Conservation (phyloP, 2,113 vertebrate species). For the Pteronura brasiliensis region DNA sequence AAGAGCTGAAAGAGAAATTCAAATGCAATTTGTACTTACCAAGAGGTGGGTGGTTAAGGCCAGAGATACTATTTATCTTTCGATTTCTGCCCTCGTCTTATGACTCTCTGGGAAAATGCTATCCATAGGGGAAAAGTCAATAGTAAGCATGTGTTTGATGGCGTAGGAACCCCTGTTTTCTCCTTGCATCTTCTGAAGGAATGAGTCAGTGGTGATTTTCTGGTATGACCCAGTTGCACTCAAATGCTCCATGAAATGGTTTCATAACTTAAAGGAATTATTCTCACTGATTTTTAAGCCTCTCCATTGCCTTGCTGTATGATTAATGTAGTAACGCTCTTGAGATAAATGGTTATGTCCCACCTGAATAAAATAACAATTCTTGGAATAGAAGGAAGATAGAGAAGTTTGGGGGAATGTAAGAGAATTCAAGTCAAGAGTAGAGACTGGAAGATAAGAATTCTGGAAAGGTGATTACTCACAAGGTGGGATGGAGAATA, state of each 20-base stretch:
- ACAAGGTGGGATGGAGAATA: neutral
- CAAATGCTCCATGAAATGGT: neutral
- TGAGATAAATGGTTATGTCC: neutral
- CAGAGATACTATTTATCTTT: slow-evolving; percentile 49
- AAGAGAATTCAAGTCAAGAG: neutral
- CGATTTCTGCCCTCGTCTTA: slow-evolving; percentile 13
- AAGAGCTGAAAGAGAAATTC: slow-evolving; percentile 48
- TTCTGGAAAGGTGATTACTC: neutral
- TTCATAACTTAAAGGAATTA: neutral
- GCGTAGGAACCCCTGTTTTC: neutral
- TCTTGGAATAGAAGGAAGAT: neutral
- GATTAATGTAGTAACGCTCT: neutral
- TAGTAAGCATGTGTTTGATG: neutral
- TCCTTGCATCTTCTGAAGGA: neutral
- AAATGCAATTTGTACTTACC: slow-evolving; percentile 34
- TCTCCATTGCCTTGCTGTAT: neutral
- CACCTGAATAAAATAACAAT: slow-evolving; percentile 23
- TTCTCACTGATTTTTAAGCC: neutral
- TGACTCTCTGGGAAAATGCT: neutral
- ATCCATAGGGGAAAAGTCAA: neutral
- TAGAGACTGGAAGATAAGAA: neutral
- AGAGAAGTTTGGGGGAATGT: neutral
- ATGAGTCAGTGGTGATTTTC: neutral
- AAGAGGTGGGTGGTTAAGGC: slow-evolving; percentile 35
- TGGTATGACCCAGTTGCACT: neutral